Base-by-base conservation (phyloP, 2,888 invertebrate genomes). In the Agrotis exclamationis region DNA sequence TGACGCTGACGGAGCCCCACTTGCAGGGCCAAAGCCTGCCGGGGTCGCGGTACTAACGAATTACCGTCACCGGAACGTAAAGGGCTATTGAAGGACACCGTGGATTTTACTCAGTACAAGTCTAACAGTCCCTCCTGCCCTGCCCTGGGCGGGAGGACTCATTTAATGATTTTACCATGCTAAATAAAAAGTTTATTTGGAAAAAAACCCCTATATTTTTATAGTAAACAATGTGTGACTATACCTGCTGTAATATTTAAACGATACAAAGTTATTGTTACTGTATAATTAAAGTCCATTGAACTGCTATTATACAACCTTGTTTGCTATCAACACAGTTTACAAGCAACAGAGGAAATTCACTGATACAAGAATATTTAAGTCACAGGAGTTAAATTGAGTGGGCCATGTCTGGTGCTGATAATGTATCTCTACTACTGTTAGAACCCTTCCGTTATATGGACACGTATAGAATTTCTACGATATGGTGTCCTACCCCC, bases 241-340 rank as follows among this genome's bases (percentile, higher is more conserved):
- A 7, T 39, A 54, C n/a, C 3, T n/a, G n/a, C 39, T 59, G 33
- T n/a, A 48, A 13, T 57, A 56, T 16, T 44, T 44, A 28, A 50
- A 73, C 20, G 57, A 53, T 62, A 63, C 18, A 28, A 62, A 64
- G 44, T 57, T 45, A 1, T 74, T 64, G 24, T 56, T 70, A 57
- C 18, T 59, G 14, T 53, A 47, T 33, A 50, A 44, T 18, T 50
- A 47, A 60, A 77, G 79, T 68, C 62, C 64, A 65, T 68, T 82
- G 82, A 79, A 77, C 82, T 72, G 22, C 67, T 64, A 60, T 48
- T 53, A 47, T 44, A 57, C 28, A 74, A 18, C 53, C 63, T 77
- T 60, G 56, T 50, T 44, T 63, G 59, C 28, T 76, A 79, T 64
- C 72, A 82, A 33, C 18, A 45, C 7, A 20, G 16, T 45, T 47